Evolutionary conservation across 2,113 vertebrate genomes (phyloP), one percentile per base, ranked within the genome.

Genomic region (Percina caprodes): DNA sequence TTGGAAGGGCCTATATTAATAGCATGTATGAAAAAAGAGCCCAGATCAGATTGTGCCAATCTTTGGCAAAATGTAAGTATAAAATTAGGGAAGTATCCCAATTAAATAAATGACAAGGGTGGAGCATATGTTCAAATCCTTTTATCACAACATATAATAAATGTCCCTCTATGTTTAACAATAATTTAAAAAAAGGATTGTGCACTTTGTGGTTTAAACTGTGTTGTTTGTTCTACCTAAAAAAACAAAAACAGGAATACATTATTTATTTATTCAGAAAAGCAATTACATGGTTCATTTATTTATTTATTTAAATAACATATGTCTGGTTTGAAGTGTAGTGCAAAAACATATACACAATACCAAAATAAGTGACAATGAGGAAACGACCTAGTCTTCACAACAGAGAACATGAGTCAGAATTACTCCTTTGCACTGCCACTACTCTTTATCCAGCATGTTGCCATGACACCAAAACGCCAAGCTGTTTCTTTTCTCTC

Each of bases 111-210:
- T 9, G 16, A 77, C 45, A 75, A 52, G 2, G 18, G n/a, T 15
- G 3, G 12, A 52, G 19, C 19, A 55, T 49, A 55, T 77, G 46
- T 89, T 87, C 10, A 83, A 81, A 82, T 81, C 52, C 63, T 89
- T 93, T 91, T 91, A 80, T 91, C 68, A 88, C 84, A 90, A 82
- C 87, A 85, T 77, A 80, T 51, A 86, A 86, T 87, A 92, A 90
- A 90, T 86, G 81, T 69, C 85, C 72, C 71, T 87, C 55, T 88
- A 72, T 80, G 77, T 86, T 86, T 76, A 35, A 84, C n/a, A n/a
- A n/a, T n/a, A n/a, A n/a, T n/a, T 30, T 92, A 92, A 81, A 93
- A 81, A 93, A 94, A 90, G 82, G 54, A 83, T 70, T 76, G 30
- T 30, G 30, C 30, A 30, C 30, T 30, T 30, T 30, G 75, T 11